Percentiles rank a stretch among this genome's conserved stretches.
Conservation (phyloP, 2,797 vertebrate genomes). For the Taeniopygia guttata region DNA sequence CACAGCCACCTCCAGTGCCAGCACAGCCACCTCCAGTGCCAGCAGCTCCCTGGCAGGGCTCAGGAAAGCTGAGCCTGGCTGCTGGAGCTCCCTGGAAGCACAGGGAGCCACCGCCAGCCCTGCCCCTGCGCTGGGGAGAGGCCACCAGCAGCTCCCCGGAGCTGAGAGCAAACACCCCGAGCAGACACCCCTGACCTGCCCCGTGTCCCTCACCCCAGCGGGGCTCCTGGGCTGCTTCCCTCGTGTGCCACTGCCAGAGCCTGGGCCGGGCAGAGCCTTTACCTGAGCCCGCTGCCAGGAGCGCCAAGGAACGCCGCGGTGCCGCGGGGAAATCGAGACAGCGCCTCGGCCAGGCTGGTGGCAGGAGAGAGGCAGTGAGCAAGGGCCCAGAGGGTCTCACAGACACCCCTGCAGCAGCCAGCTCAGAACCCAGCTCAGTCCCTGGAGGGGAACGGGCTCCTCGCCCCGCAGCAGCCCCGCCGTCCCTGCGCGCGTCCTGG, state of each 20-base stretch:
- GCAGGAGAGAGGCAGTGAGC: conserved; percentile 28
- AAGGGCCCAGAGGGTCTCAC: conserved; percentile 28
- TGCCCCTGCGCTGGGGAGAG: rapidly evolving
- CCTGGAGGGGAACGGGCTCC: rapidly evolving
- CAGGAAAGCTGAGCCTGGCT: not conserved
- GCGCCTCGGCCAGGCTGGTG: not conserved
- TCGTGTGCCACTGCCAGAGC: rapidly evolving
- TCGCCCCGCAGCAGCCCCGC: not conserved
- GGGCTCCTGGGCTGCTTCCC: not conserved
- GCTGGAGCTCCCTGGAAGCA: not conserved
- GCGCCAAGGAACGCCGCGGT: rapidly evolving
- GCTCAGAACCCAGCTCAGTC: not conserved
- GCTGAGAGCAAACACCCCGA: rapidly evolving
- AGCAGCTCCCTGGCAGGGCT: not conserved
- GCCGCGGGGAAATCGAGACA: rapidly evolving
- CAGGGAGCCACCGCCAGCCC: not conserved
- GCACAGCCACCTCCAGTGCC: not conserved
- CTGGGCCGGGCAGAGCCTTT: not conserved
- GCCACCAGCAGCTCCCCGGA: not conserved
- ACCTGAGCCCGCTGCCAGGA: rapidly evolving
- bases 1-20: too few relatives aligned
- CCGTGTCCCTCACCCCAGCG: not conserved
- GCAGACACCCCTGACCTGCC: not conserved
- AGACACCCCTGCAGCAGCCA: too few relatives aligned
- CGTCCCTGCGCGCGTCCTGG: not conserved